These are phyloP conservation scores for Dryoscopus gambensis DNA, from an alignment of 2,113 vertebrate species.

Conservation along the genomic window DNA sequence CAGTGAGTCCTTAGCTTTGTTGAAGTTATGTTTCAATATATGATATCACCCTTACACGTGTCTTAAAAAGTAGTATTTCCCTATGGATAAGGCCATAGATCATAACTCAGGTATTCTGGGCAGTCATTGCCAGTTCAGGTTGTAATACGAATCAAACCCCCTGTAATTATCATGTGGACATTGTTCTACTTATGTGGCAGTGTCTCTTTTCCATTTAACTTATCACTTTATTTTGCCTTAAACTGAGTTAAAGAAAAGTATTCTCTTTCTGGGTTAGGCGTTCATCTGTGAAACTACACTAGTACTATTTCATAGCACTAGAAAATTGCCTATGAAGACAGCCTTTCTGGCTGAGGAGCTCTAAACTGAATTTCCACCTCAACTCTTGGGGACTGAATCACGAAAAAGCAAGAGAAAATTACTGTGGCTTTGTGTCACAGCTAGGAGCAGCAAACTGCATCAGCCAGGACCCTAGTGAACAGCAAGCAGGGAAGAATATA, in stretches of 20 bases:
- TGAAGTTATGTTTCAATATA: not conserved
- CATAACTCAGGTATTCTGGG: not conserved
- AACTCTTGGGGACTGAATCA: not conserved
- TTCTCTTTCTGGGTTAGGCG: not conserved
- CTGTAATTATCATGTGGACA: not conserved
- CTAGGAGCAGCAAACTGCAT: not conserved
- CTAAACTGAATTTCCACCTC: not conserved
- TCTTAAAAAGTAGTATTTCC: not conserved
- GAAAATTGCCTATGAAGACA: not conserved
- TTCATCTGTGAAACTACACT: not conserved
- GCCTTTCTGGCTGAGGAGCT: not conserved
- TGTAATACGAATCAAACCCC: not conserved
- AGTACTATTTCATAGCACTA: not conserved
- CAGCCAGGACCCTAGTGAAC: not conserved
- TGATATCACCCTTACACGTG: not conserved
- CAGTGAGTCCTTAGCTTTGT: not conserved
- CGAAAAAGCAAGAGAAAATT: not conserved
- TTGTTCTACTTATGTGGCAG: not conserved
- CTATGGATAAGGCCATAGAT: not conserved
- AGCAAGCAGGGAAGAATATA: not conserved
- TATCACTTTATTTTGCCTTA: not conserved
- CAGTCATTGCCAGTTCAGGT: not conserved
- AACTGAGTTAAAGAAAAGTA: not conserved
- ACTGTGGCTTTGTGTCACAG: fast-evolving
- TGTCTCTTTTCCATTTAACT: not conserved